Evolutionary conservation across 2,113 vertebrate species (phyloP), one percentile per base, ranked within the genome.

Genomic region (Balaeniceps rex): DNA sequence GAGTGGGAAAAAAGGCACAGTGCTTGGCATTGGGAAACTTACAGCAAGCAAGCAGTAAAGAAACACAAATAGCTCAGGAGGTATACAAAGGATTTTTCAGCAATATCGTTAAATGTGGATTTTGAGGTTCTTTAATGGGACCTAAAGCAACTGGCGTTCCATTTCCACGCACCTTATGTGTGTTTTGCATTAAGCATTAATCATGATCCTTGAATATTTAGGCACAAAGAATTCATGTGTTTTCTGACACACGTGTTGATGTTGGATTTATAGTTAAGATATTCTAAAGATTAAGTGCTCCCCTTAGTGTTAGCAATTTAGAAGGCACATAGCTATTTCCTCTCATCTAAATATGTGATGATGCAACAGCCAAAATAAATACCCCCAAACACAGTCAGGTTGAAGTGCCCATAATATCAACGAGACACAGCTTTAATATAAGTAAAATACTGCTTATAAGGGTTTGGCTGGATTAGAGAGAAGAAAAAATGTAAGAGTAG

Each of bases 311-410:
- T 81, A 94, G 93, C 88, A 94, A 91, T 92, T 97, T 93, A 97
- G 89, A 96, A 98, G 92, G 96, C 96, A 95, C 94, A 90, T 7
- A 97, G 91, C 91, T 96, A 94, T 97, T 98, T 97, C 93, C 96
- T 96, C 95, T 93, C 21, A 0, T 93, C 96, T 97, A 90, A 96
- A 94, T 94, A 83, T 15, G 40, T 60, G 64, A 84, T 40, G 82
- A 95, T 70, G 47, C 74, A 81, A 86, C 63, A 89, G 97, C 97
- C 97, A 98, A 98, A 96, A 93, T 95, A 98, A 98, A 98, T 70
- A 97, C 40, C 64, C 64, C 63, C 40, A 90, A 93, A 84, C 57
- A 80, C 38, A 94, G 90, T 80, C 89, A 94, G 49, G 86, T 92
- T 97, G 92, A 97, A 97, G 79, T 68, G 54, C 79, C 60, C 83